Evolutionary conservation across 2,888 invertebrate species (phyloP).

Genomic region (Rhingia campestris): DNA sequence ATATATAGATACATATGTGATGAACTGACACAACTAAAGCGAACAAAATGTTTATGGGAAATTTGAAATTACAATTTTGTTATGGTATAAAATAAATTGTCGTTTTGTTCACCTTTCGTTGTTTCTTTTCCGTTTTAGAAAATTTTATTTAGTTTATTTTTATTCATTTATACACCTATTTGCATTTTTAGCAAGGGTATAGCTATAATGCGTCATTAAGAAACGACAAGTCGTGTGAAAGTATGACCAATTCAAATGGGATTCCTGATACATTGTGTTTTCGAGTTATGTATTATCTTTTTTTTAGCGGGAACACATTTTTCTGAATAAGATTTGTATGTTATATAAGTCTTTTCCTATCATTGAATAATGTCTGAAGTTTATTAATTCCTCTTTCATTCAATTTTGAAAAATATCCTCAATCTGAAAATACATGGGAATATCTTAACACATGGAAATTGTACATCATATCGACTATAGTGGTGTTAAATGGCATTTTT

Average conservation of each 20-base stretch:
- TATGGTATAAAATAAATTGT: slow-evolving; percentile 62
- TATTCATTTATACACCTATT: slow-evolving; percentile 19
- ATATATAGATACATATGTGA: slow-evolving; percentile 24
- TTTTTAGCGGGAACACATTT: neutral
- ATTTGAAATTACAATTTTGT: slow-evolving; percentile 72
- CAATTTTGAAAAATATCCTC: slow-evolving; percentile 1
- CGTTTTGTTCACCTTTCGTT: slow-evolving; percentile 20
- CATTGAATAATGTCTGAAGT: too few species aligned
- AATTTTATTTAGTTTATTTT: slow-evolving; percentile 17
- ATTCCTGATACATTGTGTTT: neutral
- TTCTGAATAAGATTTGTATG: neutral
- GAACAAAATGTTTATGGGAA: slow-evolving; percentile 52
- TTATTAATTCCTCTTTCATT: too few species aligned
- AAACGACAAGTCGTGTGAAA: slow-evolving; percentile 26
- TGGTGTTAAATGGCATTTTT: slow-evolving; percentile 71
- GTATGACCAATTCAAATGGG: neutral
- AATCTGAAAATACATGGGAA: slow-evolving; percentile 30
- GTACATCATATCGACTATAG: slow-evolving; percentile 64
- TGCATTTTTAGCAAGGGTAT: slow-evolving; percentile 29
- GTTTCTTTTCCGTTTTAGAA: slow-evolving; percentile 29
- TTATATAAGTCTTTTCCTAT: neutral
- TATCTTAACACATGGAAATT: slow-evolving; percentile 49
- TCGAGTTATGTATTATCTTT: neutral
- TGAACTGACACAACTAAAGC: slow-evolving; percentile 28
- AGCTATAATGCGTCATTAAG: slow-evolving; percentile 43